These are phyloP conservation scores for Allygus modestus DNA, from an alignment of 2,888 invertebrate species.

Conservation along the genomic window DNA sequence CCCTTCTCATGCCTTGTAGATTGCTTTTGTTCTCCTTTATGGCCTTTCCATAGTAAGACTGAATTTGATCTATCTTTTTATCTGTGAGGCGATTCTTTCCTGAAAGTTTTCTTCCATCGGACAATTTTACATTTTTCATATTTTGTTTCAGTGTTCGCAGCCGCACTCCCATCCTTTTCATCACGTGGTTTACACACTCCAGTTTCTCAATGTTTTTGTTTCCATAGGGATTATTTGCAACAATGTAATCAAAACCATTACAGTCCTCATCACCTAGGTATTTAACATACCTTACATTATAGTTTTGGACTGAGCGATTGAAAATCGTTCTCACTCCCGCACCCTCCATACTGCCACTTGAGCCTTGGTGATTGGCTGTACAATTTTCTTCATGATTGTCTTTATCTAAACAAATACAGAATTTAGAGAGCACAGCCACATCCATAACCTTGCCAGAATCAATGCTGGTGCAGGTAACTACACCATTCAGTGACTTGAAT, in stretches of 20 bases:
- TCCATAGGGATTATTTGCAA: conserved; percentile 56
- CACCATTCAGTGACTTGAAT: no score
- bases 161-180: conserved; percentile 64
- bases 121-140: conserved; percentile 1
- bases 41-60: conserved; percentile 68
- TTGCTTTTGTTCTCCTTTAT: background rate
- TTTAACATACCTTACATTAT: conserved; percentile 16
- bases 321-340: conserved; percentile 56
- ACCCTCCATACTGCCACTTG: conserved; percentile 32
- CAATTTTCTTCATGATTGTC: background rate
- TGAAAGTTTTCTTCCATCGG: conserved; percentile 64
- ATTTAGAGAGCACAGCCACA: background rate
- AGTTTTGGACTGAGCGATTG: background rate
- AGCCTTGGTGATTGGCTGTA: conserved; percentile 33
- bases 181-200: conserved; percentile 32
- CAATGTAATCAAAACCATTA: background rate
- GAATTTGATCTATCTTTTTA: conserved; percentile 68
- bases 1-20: background rate
- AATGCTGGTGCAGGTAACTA: no score
- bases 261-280: conserved; percentile 52
- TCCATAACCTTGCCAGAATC: conserved; percentile 13
- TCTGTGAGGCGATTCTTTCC: conserved; percentile 69
- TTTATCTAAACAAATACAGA: conserved; percentile 21
- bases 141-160: conserved; percentile 51
- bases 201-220: conserved; percentile 42